phyloP scores from a whole-genome alignment of 1,140 invertebrate species.

The Cardiocondyla obscurior region DNA sequence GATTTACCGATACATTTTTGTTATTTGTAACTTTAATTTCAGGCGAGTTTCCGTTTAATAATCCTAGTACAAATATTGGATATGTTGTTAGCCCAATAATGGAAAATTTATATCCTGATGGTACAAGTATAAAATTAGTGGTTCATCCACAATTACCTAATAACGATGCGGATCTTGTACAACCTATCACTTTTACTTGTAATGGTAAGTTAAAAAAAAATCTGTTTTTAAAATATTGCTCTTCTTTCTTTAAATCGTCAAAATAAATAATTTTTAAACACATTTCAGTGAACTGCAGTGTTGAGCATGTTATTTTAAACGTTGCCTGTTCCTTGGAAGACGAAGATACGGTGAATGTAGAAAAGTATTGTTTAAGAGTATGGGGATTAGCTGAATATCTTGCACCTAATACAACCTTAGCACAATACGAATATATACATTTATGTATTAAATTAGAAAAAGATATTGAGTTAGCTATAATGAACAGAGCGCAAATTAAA shows the following conservation, averaged over 20 bases:
- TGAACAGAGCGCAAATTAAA: constrained; percentile 87
- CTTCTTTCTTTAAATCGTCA: background rate
- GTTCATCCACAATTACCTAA: constrained; percentile 88
- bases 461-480: constrained; percentile 92
- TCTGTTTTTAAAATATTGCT: constrained; percentile 7
- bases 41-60: constrained; percentile 89
- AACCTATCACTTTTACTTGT: constrained; percentile 91
- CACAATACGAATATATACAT: constrained; percentile 96
- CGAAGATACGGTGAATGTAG: constrained; percentile 86
- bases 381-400: constrained; percentile 93
- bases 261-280: constrained; percentile 7
- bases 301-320: constrained; percentile 94
- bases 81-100: constrained; percentile 92
- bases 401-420: constrained; percentile 87
- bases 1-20: background rate
- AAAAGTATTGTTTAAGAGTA: constrained; percentile 89
- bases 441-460: constrained; percentile 96
- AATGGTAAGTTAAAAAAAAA: constrained; percentile 87
- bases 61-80: constrained; percentile 90
- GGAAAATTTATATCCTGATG: constrained; percentile 89
- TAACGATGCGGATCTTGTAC: constrained; percentile 79
- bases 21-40: constrained; percentile 8
- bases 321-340: constrained; percentile 93
- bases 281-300: constrained; percentile 91
- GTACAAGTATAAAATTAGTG: constrained; percentile 93